phyloP scores from a whole-genome alignment of 64 coral and sea anemone species.

The Montipora sp. region DNA sequence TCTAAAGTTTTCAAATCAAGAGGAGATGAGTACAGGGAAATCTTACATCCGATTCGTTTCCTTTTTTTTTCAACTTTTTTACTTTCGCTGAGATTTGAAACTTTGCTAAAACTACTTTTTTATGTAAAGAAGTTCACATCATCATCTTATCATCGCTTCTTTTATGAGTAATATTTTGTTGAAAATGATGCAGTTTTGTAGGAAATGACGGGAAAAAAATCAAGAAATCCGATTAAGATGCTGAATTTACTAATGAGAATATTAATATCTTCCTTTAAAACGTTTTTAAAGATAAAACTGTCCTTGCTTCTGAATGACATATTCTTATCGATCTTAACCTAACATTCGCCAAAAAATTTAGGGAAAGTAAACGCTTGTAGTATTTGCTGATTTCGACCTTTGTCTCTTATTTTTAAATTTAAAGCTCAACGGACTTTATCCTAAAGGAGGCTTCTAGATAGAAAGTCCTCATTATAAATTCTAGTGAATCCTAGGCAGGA shows the following conservation, averaged over 20 bases:
- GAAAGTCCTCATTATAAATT: neutral
- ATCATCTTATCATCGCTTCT: neutral
- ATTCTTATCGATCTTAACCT: constrained; percentile 32
- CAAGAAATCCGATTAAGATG: neutral
- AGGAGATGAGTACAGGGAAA: constrained; percentile 41
- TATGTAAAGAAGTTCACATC: too few relatives aligned
- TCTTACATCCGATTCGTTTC: constrained; percentile 38
- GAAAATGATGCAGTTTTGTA: neutral
- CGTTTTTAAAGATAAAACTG: constrained; percentile 22
- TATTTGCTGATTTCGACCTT: neutral
- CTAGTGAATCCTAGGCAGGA: neutral
- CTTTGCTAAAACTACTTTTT: neutral
- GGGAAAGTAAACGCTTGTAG: constrained; percentile 7
- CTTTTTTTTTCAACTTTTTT: constrained; percentile 28
- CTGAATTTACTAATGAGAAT: constrained; percentile 9
- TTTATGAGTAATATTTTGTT: neutral
- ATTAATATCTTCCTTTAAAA: constrained; percentile 41
- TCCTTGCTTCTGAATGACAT: constrained; percentile 9
- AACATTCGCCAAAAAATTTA: constrained; percentile 47
- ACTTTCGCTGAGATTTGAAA: neutral
- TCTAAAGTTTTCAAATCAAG: constrained; percentile 45
- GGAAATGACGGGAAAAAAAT: neutral
- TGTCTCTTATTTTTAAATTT: neutral
- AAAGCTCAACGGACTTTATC: neutral
- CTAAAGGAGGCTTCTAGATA: neutral